Conservation (phyloP, 30 jellyfish, hydroid and myxozoan genomes). For the Cassiopea xamachana region DNA sequence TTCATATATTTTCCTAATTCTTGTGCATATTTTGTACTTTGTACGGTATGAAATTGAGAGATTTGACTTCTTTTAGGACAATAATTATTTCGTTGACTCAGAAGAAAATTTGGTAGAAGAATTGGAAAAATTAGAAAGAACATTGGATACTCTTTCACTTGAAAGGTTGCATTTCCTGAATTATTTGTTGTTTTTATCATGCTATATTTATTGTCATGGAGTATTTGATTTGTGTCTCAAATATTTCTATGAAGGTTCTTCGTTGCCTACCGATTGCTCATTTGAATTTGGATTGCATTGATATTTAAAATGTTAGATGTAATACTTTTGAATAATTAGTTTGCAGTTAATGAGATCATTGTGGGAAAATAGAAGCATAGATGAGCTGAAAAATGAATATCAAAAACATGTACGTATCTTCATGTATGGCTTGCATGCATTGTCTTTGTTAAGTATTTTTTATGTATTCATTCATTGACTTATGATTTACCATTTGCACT, state of each 20-base stretch:
- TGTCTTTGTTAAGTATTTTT: no score
- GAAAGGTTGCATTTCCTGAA: slow-evolving; percentile 52
- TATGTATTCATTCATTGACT: no score
- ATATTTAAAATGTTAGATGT: no score
- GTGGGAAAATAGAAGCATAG: slow-evolving; percentile 59
- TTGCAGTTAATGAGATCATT: slow-evolving; percentile 80
- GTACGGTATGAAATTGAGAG: not conserved
- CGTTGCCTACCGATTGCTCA: no score
- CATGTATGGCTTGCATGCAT: not conserved
- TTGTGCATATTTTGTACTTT: no score
- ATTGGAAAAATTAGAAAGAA: slow-evolving; percentile 70
- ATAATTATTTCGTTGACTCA: slow-evolving; percentile 46
- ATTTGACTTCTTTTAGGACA: slow-evolving; percentile 24
- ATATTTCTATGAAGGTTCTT: no score
- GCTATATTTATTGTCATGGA: not conserved
- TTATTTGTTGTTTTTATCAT: not conserved
- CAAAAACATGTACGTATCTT: slow-evolving; percentile 41
- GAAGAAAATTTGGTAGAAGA: slow-evolving; percentile 75
- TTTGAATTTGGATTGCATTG: no score
- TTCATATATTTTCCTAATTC: no score
- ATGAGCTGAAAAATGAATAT: slow-evolving; percentile 40
- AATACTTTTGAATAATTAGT: slow-evolving; percentile 18
- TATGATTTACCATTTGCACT: no score
- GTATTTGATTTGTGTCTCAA: not conserved
- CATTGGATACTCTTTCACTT: slow-evolving; percentile 76